phyloP scores from a whole-genome alignment of 53 echinoderm and acorn worm species.

The Mesocentrotus franciscanus region DNA sequence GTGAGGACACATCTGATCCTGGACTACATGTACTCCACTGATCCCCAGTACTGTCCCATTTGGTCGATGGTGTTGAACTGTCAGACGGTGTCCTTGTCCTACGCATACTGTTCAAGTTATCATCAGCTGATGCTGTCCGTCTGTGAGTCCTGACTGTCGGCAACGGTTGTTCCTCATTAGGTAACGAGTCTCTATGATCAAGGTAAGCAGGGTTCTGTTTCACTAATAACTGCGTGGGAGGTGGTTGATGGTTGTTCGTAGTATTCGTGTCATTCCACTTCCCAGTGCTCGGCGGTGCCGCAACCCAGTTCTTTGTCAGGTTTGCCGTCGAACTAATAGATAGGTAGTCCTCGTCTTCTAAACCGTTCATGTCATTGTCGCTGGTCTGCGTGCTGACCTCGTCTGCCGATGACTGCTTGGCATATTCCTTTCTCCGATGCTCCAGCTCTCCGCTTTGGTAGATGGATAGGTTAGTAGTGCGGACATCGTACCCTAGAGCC shows the following conservation, averaged over 20 bases:
- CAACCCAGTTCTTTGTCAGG: constrained; percentile 67
- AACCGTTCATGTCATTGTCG: constrained; percentile 50
- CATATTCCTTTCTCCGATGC: constrained; percentile 60
- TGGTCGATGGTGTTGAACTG: constrained; percentile 84
- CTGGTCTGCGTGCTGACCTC: constrained; percentile 63
- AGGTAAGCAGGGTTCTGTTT: constrained; percentile 71
- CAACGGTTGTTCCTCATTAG: constrained; percentile 7
- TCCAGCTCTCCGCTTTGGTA: constrained; percentile 80
- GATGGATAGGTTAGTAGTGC: constrained; percentile 73
- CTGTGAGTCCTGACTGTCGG: constrained; percentile 75
- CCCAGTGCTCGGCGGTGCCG: constrained; percentile 23
- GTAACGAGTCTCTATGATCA: constrained; percentile 65
- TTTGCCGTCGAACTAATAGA: constrained; percentile 60
- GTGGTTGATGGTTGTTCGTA: constrained; percentile 29
- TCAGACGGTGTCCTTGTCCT: constrained; percentile 87
- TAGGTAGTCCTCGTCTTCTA: constrained; percentile 66
- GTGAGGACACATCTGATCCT: constrained; percentile 57
- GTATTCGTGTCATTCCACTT: not conserved
- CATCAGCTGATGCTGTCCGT: constrained; percentile 89
- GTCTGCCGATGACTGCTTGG: constrained; percentile 68
- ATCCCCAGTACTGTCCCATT: constrained; percentile 77
- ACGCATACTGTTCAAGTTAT: constrained; percentile 83
- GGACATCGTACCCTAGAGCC: constrained; percentile 91
- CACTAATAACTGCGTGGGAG: constrained; percentile 58
- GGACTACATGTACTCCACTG: constrained; percentile 88